Base-by-base conservation (phyloP, 2,797 vertebrate genomes). In the Leptatherina wallacei region DNA sequence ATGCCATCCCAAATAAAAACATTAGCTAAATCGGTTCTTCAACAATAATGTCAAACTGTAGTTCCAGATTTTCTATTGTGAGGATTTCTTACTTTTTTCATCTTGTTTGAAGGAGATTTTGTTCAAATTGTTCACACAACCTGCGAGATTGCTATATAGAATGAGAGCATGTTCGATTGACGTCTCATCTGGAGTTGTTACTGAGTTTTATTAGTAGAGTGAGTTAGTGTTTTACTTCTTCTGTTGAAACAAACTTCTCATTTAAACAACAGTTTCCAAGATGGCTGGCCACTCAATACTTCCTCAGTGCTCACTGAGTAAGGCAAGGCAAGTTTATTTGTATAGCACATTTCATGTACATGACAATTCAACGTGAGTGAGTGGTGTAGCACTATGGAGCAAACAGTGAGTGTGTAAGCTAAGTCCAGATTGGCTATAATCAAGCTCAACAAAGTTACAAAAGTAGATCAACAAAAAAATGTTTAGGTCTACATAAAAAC, bases 231-330 rank as follows among this genome's bases (percentile, higher is more conserved):
- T 52, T 27, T 13, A 52, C 13, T 38, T 51, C 32, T 62, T 73
- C 22, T 58, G 30, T 9, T 13, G 4, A 33, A 65, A 56, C 54
- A 69, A 59, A 61, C 4, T 30, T 63, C 30, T 69, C 24, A 6
- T 65, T 36, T 59, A 62, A 66, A n/a, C 83, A 88, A 87, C 81
- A 84, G 81, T 80, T 86, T 76, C 65, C 77, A 87, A 74, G 66
- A 85, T 63, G 59, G 70, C 51, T 12, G 18, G 18, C 42, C 58
- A 65, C 32, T 73, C 40, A 3, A 64, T 33, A 59, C 47, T 51
- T 83, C 72, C 52, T 71, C 32, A 20, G 27, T n/a, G 49, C 55
- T n/a, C 9, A 61, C 16, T 12, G 24, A 47, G 18, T 47, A 44
- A 29, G 24, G 24, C 24, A 27, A 27, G 24, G 24, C 24, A 27